Base-by-base conservation (phyloP, 2,888 invertebrate species). In the Synanthedon vespiformis region DNA sequence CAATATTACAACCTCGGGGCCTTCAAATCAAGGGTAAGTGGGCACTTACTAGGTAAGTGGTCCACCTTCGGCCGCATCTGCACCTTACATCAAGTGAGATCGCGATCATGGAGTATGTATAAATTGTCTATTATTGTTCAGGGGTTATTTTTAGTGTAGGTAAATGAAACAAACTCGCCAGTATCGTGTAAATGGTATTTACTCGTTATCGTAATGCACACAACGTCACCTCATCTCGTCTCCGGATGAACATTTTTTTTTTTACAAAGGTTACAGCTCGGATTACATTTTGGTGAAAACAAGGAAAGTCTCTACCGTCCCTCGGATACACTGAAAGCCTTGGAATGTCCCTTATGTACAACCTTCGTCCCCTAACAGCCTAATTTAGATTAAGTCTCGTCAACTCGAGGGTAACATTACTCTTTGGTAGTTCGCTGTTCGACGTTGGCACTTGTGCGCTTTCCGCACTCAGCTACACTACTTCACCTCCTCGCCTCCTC, bases 151-250 rank as follows among this genome's bases (percentile, higher is more conserved):
- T 10, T 34, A 34, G 10, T 10, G 34, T 5, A n/a, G n/a, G n/a
- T n/a, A 34, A 84, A 80, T 83, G 64, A 83, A 83, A 83, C 77
- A 63, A 70, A 52, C 18, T 22, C 40, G 51, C 58, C 22, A 60
- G 61, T 80, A 78, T 85, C 72, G 84, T 86, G 86, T 86, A 86
- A 86, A 86, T 85, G 85, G 85, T 86, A 87, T 87, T 87, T 87
- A 87, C 85, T 73, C 80, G 76, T 80, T 83, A 85, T 74, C 80
- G 76, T 78, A 72, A 84, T 77, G 84, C 83, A 77, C 64, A 77
- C 81, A 82, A 74, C 73, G 44, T 44, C n/a, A 78, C 68, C 75
- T 71, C 77, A 71, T 74, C 72, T 79, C 80, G 79, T 70, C 67
- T 73, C 70, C 67, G 79, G 80, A 80, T 80, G 80, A 34, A 34